Percentiles rank a stretch among this genome's conserved stretches.
Conservation (phyloP, 2,113 vertebrate species). For the Triplophysa rosa region DNA sequence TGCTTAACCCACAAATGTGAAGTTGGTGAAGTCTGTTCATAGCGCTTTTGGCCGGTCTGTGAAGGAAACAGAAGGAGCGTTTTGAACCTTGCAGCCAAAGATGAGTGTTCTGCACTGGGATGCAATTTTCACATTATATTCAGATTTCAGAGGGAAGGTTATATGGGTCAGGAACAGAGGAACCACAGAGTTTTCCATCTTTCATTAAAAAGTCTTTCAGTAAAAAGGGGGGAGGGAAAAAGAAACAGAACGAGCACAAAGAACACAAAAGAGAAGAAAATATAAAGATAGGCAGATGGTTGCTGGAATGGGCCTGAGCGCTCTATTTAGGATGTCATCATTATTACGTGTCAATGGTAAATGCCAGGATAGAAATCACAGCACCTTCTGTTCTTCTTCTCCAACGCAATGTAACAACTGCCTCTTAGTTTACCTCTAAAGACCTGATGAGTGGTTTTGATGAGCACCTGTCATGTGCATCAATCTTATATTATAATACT, state of each 20-base stretch:
- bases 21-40: background rate
- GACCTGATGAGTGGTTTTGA: background rate
- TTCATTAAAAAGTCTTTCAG: too few species aligned
- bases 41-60: conserved; percentile 6
- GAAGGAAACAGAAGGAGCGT: conserved; percentile 58
- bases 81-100: conserved; percentile 58
- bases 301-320: conserved; percentile 33
- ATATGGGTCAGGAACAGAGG: conserved; percentile 43
- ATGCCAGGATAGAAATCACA: conserved; percentile 34
- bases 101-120: conserved; percentile 64
- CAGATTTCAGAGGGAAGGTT: conserved; percentile 44
- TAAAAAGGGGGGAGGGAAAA: conserved; percentile 16
- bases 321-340: conserved; percentile 47
- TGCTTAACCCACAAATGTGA: conserved; percentile 27
- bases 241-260: background rate
- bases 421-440: background rate
- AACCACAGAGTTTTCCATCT: background rate
- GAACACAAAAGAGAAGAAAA: conserved; percentile 40
- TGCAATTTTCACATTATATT: conserved; percentile 65
- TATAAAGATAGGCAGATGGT: conserved; percentile 46
- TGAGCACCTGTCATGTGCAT: background rate
- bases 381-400: conserved; percentile 18
- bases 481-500: background rate
- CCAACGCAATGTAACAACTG: background rate
- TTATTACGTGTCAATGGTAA: conserved; percentile 36